A percentile compares a stretch with the other conserved stretches of the same genome.
Evolutionary conservation across 2,113 vertebrate genomes (phyloP).

Genomic region (Ramphastos sulfuratus): DNA sequence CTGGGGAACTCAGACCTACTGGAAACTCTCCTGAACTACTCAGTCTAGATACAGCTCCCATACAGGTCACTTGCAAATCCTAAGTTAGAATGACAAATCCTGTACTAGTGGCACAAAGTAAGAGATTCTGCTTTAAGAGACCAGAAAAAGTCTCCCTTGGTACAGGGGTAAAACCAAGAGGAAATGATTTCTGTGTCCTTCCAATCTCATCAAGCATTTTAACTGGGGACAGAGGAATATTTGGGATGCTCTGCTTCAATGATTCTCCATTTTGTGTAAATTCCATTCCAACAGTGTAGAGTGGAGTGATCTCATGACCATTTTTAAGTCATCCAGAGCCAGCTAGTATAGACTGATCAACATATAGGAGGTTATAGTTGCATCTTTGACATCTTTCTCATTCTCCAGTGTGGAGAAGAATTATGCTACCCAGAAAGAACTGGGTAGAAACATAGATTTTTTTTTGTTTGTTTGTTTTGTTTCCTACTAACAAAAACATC

Average conservation of each 20-base stretch:
- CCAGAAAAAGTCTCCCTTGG: neutral
- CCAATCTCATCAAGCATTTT: conserved; percentile 7
- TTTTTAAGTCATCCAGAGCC: neutral
- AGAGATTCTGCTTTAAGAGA: neutral
- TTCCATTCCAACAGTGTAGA: neutral
- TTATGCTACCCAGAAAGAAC: neutral
- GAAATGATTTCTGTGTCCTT: neutral
- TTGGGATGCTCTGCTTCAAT: neutral
- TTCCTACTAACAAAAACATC: neutral
- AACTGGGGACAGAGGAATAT: neutral
- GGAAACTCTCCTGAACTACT: neutral
- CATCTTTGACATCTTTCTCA: neutral
- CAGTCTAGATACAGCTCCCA: neutral
- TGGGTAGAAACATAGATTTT: neutral
- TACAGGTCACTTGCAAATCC: neutral
- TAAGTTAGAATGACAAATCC: neutral
- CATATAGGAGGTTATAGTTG: neutral
- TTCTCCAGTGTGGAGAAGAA: neutral
- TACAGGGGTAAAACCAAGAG: neutral
- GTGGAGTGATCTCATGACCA: neutral
- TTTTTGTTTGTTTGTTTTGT: neutral
- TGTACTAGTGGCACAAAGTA: neutral
- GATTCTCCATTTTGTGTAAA: neutral
- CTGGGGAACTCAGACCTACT: accelerated
- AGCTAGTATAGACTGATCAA: neutral